Base-by-base conservation (phyloP, 2,888 invertebrate species). In the Vanessa cardui region DNA sequence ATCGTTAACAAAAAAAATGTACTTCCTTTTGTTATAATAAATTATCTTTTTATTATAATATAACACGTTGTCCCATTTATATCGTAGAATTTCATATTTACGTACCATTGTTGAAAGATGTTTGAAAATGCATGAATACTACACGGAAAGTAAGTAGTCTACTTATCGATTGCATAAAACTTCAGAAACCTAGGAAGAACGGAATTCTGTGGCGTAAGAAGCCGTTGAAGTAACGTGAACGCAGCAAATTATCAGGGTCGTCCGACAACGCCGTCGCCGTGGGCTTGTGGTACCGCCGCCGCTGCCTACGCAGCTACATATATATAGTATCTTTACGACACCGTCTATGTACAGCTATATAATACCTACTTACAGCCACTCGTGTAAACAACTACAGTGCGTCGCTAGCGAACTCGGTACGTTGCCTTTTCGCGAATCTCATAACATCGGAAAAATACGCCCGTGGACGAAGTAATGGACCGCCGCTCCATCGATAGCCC, bases 171-270 rank as follows among this genome's bases (percentile, higher is more conserved):
- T 81, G 79, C 74, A 83, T 80, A 80, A 46, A 58, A 18, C 31
- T 52, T 77, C 82, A 80, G 83, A 86, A 86, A 86, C 83, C 83
- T 82, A 86, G 85, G 83, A 86, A 90, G 71, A 87, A 86, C 81
- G 82, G 84, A 83, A 77, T 82, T 80, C 80, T 79, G 84, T 88
- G 89, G 87, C 86, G 89, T 83, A 90, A 91, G 92, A 92, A 92
- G 92, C 92, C 92, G 87, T 92, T 89, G 89, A 92, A 91, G 89
- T 71, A 90, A 88, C 89, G 85, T 89, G 89, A 90, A 90, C 89
- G 89, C 89, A 90, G 92, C 87, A 90, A 89, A 90, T 89, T 89
- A 91, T 90, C 91, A 91, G 89, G 90, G 91, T 85, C 90, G 89
- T 82, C 82, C 87, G 87, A 83, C 87, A 87, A 78, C 86, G 86